Conservation (phyloP, 2,888 invertebrate species). For the Melangyna quadrimaculata region DNA sequence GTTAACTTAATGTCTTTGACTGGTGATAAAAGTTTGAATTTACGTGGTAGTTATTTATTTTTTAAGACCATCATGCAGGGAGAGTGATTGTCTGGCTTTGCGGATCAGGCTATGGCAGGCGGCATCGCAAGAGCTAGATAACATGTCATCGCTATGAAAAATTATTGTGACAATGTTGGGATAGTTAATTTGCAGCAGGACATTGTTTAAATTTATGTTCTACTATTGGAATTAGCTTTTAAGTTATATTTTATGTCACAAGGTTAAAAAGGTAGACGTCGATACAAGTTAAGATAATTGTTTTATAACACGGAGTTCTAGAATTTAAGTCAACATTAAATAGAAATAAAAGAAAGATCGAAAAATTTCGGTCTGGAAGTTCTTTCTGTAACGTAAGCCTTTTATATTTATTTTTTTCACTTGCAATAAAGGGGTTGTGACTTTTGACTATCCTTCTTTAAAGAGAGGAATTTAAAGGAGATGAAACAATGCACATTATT, state of each 20-base stretch:
- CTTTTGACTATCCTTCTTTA: too few relatives aligned
- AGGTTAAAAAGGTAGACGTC: not conserved
- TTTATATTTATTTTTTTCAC: too few relatives aligned
- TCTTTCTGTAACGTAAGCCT: too few relatives aligned
- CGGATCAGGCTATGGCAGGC: not conserved
- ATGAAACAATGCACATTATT: too few relatives aligned
- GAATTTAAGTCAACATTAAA: too few relatives aligned
- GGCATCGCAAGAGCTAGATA: not conserved
- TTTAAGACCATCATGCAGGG: not conserved
- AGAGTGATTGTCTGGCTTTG: slow-evolving; percentile 41
- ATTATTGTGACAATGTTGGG: slow-evolving; percentile 28
- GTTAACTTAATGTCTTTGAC: slow-evolving; percentile 48
- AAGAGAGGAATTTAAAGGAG: too few relatives aligned
- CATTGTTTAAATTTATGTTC: not conserved
- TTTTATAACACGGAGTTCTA: too few relatives aligned
- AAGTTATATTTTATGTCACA: not conserved
- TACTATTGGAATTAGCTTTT: not conserved
- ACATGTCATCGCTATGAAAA: slow-evolving; percentile 20
- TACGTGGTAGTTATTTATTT: slow-evolving; percentile 44
- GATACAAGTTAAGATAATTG: too few relatives aligned
- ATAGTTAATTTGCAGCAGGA: not conserved
- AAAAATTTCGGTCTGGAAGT: too few relatives aligned
- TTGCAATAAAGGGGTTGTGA: too few relatives aligned
- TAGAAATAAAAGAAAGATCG: too few relatives aligned
- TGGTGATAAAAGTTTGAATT: slow-evolving; percentile 59